These are phyloP conservation scores for Cyclina sinensis DNA, from an alignment of 1,140 invertebrate genomes.

Conservation along the genomic window DNA sequence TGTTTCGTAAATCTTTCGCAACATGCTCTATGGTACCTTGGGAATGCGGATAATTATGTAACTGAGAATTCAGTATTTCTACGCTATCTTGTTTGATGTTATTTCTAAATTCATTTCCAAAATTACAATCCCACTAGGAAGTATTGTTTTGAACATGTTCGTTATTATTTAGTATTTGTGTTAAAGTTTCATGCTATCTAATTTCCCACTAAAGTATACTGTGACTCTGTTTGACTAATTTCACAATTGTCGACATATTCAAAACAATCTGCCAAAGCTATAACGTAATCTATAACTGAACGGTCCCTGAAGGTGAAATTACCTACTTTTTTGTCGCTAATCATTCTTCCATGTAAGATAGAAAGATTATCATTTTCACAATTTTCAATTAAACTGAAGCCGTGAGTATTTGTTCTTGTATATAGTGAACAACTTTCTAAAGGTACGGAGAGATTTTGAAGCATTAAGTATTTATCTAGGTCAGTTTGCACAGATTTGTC, in stretches of 20 bases:
- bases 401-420: constrained; percentile 15
- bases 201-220: too few species aligned
- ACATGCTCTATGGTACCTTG: too few species aligned
- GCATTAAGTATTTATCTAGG: background rate
- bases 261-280: background rate
- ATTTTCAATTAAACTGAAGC: background rate
- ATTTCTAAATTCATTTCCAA: background rate
- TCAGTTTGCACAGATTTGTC: background rate
- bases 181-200: too few species aligned
- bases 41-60: too few species aligned
- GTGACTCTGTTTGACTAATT: too few species aligned
- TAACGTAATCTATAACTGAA: background rate
- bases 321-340: background rate
- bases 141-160: too few species aligned
- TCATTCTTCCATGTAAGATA: background rate
- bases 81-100: background rate
- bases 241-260: background rate
- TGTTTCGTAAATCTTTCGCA: too few species aligned
- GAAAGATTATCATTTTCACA: constrained; percentile 16
- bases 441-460: background rate
- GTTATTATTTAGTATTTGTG: too few species aligned
- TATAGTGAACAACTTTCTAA: background rate
- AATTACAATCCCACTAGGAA: too few species aligned
- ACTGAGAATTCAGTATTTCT: background rate
- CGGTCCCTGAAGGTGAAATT: background rate